Percentiles rank a stretch among this genome's conserved stretches.
Evolutionary conservation across 2,797 vertebrate genomes (phyloP).

Genomic region (Champsocephalus gunnari): DNA sequence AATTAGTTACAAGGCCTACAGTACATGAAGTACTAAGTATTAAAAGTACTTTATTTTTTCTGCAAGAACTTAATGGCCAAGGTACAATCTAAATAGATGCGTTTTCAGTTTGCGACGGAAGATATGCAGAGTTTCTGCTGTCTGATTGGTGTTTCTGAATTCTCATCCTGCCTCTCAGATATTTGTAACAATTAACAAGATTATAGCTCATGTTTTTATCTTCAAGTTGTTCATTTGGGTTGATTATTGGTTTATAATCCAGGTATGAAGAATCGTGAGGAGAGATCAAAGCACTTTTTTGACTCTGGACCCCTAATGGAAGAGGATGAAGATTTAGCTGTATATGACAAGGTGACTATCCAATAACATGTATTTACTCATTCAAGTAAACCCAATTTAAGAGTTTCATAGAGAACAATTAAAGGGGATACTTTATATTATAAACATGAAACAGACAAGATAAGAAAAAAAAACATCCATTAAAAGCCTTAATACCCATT

Average conservation of each 20-base stretch:
- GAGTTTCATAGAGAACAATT: background rate
- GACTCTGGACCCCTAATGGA: constrained; percentile 97
- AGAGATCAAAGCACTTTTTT: constrained; percentile 97
- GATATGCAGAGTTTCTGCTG: too few species aligned
- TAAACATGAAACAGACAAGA: background rate
- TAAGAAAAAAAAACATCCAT: background rate
- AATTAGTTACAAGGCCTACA: too few species aligned
- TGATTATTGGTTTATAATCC: constrained; percentile 44
- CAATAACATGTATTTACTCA: background rate
- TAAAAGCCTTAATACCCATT: background rate
- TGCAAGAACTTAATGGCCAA: too few species aligned
- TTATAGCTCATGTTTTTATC: background rate
- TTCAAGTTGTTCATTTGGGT: background rate
- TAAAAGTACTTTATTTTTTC: too few species aligned
- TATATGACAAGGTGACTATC: constrained; percentile 90
- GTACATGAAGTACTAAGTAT: too few species aligned
- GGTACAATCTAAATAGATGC: too few species aligned
- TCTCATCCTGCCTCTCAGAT: background rate
- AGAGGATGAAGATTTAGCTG: constrained; percentile 91
- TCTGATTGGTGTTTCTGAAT: background rate
- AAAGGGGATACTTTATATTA: background rate
- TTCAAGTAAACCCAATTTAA: background rate
- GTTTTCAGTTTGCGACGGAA: too few species aligned
- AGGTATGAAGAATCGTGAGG: constrained; percentile 99
- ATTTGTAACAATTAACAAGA: background rate